These are phyloP conservation scores for Hypolimnas misippus DNA, from an alignment of 2,888 invertebrate species.

Conservation along the genomic window DNA sequence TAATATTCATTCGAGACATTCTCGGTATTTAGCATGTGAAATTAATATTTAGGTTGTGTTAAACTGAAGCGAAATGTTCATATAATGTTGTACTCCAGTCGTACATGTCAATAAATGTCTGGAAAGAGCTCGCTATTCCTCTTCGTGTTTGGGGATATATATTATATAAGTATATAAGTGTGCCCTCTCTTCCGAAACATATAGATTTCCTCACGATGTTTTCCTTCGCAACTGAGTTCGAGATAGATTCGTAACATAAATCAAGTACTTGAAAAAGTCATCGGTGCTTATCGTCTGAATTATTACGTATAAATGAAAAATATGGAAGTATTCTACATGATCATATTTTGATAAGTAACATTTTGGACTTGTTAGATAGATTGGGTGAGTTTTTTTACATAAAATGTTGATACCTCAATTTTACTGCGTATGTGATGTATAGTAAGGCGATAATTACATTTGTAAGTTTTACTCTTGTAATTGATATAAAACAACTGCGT, in stretches of 20 bases:
- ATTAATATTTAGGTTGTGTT: constrained; percentile 11
- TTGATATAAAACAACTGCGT: no score
- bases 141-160: background rate
- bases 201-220: background rate
- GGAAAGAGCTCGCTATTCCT: background rate
- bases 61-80: background rate
- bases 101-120: background rate
- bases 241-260: background rate
- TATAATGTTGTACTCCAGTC: background rate
- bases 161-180: no score
- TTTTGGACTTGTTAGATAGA: no score
- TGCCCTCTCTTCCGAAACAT: background rate
- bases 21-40: background rate
- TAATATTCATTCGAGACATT: constrained; percentile 1
- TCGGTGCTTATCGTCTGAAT: background rate
- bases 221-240: background rate
- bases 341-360: no score
- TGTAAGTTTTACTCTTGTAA: no score
- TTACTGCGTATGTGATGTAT: no score
- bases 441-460: no score
- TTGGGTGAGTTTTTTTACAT: no score
- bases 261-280: background rate
- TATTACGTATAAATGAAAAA: no score
- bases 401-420: no score
- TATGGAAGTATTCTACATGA: no score